Base-by-base conservation (phyloP, 1,140 invertebrate genomes). In the Pseudobourletiella spinata region DNA sequence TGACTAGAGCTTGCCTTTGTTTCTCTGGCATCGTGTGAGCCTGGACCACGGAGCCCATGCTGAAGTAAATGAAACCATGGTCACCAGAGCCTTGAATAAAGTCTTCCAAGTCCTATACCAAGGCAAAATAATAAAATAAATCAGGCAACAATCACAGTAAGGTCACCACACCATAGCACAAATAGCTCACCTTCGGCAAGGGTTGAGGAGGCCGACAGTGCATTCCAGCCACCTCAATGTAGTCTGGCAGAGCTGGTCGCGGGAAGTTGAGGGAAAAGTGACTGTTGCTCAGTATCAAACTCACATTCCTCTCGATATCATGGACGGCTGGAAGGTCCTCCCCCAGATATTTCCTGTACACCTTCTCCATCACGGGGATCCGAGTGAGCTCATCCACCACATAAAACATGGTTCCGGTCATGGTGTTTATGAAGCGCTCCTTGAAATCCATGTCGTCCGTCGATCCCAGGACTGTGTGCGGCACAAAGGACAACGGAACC, bases 61-160 rank as follows among this genome's bases (percentile, higher is more conserved):
- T 85, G 65, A 88, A 84, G 60, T 83, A 84, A 29, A 88, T 79
- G 1, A 86, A 81, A 1, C 86, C 86, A n/a, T n/a, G n/a, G 67
- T 85, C 73, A 3, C 72, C 68, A 6, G 30, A 46, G n/a, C 63
- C 68, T n/a, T 72, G 58, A 2, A 61, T 51, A 54, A 63, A 64
- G 20, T 56, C 32, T 62, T 71, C 59, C 20, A 71, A 44, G 57
- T 70, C 66, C 22, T 61, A 39, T 39, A 39, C 35, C 11, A 39
- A 39, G n/a, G 35, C 35, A 11, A 11, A 11, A 11, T n/a, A 39
- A 11, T 39, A 11, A 39, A 39, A 39, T 11, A 11, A 39, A 11
- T 39, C n/a, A 39, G n/a, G n/a, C 11, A 11, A 11, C 35, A 39
- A 39, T 39, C n/a, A 11, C 11, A 39, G n/a, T 39, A 39, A 39